A percentile compares a stretch with the other conserved stretches of the same genome.
Evolutionary conservation across 2,888 invertebrate genomes (phyloP).

Genomic region (Meghimatium bilineatum): DNA sequence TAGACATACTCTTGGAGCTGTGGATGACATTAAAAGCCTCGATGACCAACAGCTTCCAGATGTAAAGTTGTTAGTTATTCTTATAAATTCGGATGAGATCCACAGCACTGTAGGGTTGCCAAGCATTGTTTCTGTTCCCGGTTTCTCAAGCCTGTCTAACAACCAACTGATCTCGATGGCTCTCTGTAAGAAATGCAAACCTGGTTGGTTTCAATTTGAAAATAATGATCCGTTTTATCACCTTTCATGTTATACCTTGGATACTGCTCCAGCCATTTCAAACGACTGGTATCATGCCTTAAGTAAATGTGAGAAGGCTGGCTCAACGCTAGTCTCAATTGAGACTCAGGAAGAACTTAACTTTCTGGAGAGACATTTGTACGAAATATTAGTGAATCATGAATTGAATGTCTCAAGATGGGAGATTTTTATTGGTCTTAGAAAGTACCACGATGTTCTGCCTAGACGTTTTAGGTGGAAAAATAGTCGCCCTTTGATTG

Average conservation of each 20-base stretch:
- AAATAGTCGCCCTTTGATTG: conserved; percentile 12
- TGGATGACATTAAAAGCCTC: background rate
- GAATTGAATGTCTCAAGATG: background rate
- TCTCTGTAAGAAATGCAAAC: conserved; percentile 15
- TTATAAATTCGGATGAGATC: background rate
- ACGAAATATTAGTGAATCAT: background rate
- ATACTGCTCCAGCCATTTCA: background rate
- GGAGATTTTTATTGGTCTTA: conserved; percentile 27
- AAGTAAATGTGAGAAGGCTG: background rate
- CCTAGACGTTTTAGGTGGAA: conserved; percentile 4
- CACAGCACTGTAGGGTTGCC: background rate
- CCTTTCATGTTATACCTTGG: conserved; percentile 1
- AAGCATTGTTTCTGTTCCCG: background rate
- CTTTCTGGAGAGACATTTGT: conserved; percentile 3
- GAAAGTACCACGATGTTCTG: background rate
- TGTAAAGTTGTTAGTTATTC: background rate
- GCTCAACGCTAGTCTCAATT: background rate
- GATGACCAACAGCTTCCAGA: background rate
- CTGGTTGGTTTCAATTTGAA: background rate
- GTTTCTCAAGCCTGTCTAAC: background rate
- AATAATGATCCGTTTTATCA: background rate
- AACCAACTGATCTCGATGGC: conserved; percentile 19
- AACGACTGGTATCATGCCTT: background rate
- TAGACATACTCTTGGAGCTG: background rate
- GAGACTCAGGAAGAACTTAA: conserved; percentile 7